Evolutionary conservation across 2,888 invertebrate species (phyloP), one percentile per base, ranked within the genome.

Genomic region (Eupithecia abbreviata): DNA sequence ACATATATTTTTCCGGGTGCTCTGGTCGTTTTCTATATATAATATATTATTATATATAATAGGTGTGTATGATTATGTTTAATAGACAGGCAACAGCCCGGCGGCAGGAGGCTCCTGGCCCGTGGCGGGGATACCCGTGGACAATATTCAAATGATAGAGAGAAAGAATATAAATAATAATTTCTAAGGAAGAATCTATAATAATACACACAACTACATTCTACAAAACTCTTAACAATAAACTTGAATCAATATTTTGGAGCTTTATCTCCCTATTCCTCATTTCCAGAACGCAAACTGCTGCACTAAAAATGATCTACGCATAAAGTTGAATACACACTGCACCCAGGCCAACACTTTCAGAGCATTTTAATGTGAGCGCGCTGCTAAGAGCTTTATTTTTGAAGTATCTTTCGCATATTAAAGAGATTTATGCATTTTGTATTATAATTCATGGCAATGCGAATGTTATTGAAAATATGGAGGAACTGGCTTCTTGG

Each of bases 281-380:
- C 65, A 49, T 74, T 76, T 77, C 77, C 81, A 77, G 83, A 80
- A 72, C 79, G 84, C 82, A 85, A 77, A 77, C 77, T 74, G 75
- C 74, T n/a, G 77, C 71, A 74, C 86, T 88, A 88, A 88, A 89
- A 88, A 88, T 90, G 89, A 89, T 86, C 85, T 84, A 90, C 84
- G 85, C 78, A 78, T 77, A 76, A 85, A 86, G 85, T 88, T 87
- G 80, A 80, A 80, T 43, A 68, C n/a, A 43, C 73, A 79, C 79
- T 82, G 82, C 81, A 80, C 76, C 75, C 72, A 73, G 73, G 65
- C 73, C 72, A 68, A 75, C 77, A 76, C 73, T 74, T 76, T 73
- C 75, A 72, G 73, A 74, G 62, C 72, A 68, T 68, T 45, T 66
- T 45, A n/a, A 66, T 66, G 42, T 66, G 66, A 15, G 42, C 66